phyloP scores from a whole-genome alignment of 2,797 vertebrate genomes.

The Anabacerthia variegaticeps region DNA sequence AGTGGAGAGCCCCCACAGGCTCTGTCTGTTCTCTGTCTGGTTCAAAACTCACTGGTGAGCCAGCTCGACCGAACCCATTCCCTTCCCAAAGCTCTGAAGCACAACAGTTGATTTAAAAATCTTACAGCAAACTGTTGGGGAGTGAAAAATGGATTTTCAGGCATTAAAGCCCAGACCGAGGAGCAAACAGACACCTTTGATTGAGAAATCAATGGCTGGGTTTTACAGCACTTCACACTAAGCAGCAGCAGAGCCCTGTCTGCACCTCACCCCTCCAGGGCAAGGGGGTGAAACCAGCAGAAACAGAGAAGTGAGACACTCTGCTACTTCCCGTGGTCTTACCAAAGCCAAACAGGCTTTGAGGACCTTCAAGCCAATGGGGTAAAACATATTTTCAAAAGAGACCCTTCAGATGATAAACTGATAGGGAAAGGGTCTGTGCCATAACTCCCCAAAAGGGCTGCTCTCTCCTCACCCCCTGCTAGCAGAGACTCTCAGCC shows the following conservation, averaged over 20 bases:
- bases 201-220: slow-evolving; percentile 33
- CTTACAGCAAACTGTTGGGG: background rate
- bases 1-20: background rate
- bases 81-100: background rate
- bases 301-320: background rate
- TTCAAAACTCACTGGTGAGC: background rate
- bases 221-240: slow-evolving; percentile 23
- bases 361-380: background rate
- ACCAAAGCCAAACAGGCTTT: background rate
- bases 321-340: background rate
- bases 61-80: background rate
- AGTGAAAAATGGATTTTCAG: slow-evolving; percentile 28
- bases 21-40: background rate
- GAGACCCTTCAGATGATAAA: background rate
- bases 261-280: background rate
- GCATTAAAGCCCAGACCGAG: background rate
- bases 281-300: background rate
- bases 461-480: background rate
- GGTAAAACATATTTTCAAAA: background rate
- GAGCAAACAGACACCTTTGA: slow-evolving; percentile 28
- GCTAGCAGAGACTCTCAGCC: background rate
- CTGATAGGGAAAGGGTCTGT: background rate
- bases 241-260: background rate
- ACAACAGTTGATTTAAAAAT: background rate
- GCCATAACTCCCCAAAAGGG: background rate